Percentiles rank a stretch among this genome's conserved stretches.
phyloP scores from a whole-genome alignment of 2,113 vertebrate species.

The Lycaon pictus region DNA sequence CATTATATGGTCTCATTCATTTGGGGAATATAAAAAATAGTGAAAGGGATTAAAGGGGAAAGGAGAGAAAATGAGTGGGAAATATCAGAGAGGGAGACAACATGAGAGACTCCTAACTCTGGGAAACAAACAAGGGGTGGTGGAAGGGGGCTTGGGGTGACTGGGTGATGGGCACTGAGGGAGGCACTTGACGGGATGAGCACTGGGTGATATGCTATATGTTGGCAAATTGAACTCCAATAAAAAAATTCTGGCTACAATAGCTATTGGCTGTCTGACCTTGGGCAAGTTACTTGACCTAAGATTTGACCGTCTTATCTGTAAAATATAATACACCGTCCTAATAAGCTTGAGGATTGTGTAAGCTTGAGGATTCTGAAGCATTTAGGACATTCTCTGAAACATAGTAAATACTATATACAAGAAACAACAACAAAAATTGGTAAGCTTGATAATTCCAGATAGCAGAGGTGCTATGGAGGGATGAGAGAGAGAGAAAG shows the following conservation, averaged over 20 bases:
- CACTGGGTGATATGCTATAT: too few relatives aligned
- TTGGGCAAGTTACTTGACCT: neutral
- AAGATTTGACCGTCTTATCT: neutral
- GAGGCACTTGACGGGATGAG: too few relatives aligned
- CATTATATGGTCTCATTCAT: too few relatives aligned
- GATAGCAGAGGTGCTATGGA: neutral
- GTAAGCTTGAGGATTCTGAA: neutral
- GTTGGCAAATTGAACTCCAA: too few relatives aligned
- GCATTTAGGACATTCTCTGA: neutral
- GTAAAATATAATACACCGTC: neutral
- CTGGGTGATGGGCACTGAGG: too few relatives aligned
- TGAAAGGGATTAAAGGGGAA: too few relatives aligned
- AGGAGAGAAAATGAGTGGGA: too few relatives aligned
- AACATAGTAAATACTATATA: neutral
- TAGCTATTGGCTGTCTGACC: neutral
- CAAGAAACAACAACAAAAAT: neutral
- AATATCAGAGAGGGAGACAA: too few relatives aligned
- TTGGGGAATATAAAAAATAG: too few relatives aligned
- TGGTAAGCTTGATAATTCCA: neutral
- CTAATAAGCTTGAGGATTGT: neutral
- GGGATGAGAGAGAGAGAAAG: neutral
- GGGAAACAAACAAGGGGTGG: too few relatives aligned
- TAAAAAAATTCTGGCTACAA: neutral
- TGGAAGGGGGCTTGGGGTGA: too few relatives aligned
- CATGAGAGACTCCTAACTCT: too few relatives aligned